Evolutionary conservation across 2,113 vertebrate species (phyloP), one percentile per base, ranked within the genome.

Genomic region (Arvicanthis niloticus): DNA sequence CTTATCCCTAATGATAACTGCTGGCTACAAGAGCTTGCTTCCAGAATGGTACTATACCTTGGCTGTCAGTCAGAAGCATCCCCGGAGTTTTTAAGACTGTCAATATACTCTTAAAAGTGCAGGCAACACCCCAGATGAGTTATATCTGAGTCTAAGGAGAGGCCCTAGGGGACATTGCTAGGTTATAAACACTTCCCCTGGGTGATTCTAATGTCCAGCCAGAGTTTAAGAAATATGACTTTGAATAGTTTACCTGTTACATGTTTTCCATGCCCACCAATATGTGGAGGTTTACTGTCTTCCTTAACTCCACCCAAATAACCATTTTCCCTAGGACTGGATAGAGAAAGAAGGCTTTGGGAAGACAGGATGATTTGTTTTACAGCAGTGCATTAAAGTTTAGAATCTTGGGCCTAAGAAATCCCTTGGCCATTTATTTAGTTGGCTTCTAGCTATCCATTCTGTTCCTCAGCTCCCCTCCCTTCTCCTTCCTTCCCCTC

Each of bases 21-120:
- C 37, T 60, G 72, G 34, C 78, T 95, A 17, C 40, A 91, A 84
- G 11, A 34, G 31, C 58, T 12, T 67, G 7, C 8, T 76, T 91
- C 16, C 40, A 42, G 29, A 29, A 12, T 88, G 72, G 21, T 82
- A 77, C 76, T 89, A 73, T 67, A 76, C 37, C 10, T 88, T 86
- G 51, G 37, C 60, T 93, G 34, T 77, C 76, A 48, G 22, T 92
- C 82, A 81, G 73, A 95, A 93, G 93, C 89, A 85, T 76, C 73
- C 88, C 53, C 6, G 77, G 67, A 75, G 89, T 62, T 82, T 93
- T 94, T 68, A 75, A 68, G 51, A 91, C 19, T 68, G 19, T 58
- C 51, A 75, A 22, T 65, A 15, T 62, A 42, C 58, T 84, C 58
- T 84, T 84, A 42, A 84, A 42, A 62, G 58, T 78, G 2, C 37